Conservation (phyloP, 2,113 vertebrate genomes). For the Helogale parvula region DNA sequence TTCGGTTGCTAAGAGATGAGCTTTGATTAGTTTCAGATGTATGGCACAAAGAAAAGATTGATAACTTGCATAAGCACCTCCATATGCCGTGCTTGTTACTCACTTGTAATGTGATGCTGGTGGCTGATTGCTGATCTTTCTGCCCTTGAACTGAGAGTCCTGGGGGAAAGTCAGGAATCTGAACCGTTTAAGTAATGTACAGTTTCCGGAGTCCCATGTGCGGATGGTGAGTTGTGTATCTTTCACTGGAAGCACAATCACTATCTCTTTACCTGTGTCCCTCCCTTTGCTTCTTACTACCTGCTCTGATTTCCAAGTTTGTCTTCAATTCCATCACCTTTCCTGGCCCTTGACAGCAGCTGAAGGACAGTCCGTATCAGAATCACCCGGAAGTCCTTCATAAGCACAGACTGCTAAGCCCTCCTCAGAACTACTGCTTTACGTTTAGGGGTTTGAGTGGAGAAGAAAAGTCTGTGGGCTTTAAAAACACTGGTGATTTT, state of each 20-base stretch:
- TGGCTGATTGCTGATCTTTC: neutral
- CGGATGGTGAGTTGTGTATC: neutral
- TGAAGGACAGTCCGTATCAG: neutral
- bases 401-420: neutral
- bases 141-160: neutral
- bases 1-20: neutral
- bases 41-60: conserved; percentile 36
- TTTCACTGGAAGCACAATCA: neutral
- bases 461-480: neutral
- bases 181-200: neutral
- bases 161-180: neutral
- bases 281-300: neutral
- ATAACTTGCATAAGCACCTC: neutral
- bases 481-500: neutral
- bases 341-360: neutral
- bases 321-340: neutral
- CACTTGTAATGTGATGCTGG: neutral
- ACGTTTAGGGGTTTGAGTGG: neutral
- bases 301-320: neutral
- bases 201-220: neutral
- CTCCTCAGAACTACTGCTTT: neutral
- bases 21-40: conserved; percentile 31
- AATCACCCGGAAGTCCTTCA: neutral
- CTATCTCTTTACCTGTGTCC: neutral
- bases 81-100: neutral